Conservation (phyloP, 2,797 vertebrate species). For the Danio tinwini region DNA sequence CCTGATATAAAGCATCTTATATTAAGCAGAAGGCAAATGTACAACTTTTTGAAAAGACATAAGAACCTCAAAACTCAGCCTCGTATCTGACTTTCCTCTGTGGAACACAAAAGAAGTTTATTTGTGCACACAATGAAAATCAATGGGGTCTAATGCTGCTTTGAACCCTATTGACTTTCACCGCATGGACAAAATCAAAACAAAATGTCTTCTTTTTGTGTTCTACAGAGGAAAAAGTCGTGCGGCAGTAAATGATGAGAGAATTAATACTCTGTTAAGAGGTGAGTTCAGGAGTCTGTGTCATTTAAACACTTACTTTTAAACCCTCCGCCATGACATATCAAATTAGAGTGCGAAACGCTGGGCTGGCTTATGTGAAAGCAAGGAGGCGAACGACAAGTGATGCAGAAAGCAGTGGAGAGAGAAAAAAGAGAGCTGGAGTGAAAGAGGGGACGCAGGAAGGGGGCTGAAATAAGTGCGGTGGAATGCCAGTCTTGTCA, state of each 20-base stretch:
- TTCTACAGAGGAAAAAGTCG: not conserved
- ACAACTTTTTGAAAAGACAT: no score
- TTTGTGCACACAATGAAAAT: not conserved
- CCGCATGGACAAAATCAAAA: not conserved
- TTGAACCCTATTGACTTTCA: not conserved
- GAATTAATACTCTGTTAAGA: slow-evolving; percentile 20
- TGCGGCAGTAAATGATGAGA: not conserved
- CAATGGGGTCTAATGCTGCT: not conserved
- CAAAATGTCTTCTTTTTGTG: not conserved
- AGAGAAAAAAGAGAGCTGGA: slow-evolving; percentile 44
- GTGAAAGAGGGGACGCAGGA: slow-evolving; percentile 32
- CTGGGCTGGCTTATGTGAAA: slow-evolving; percentile 29
- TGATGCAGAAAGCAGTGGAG: slow-evolving; percentile 44
- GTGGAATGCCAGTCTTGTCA: slow-evolving; percentile 62
- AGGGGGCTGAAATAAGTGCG: slow-evolving; percentile 59
- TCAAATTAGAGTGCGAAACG: slow-evolving; percentile 23
- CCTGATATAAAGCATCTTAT: no score
- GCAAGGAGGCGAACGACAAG: slow-evolving; percentile 13
- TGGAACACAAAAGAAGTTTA: not conserved
- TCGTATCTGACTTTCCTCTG: not conserved
- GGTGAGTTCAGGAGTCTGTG: slow-evolving; percentile 7
- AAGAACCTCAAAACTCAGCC: not conserved
- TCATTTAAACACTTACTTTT: slow-evolving; percentile 19
- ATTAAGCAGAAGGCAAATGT: no score
- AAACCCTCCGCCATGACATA: slow-evolving; percentile 9